Conservation (phyloP, 2,113 vertebrate species). For the Sylvia atricapilla region DNA sequence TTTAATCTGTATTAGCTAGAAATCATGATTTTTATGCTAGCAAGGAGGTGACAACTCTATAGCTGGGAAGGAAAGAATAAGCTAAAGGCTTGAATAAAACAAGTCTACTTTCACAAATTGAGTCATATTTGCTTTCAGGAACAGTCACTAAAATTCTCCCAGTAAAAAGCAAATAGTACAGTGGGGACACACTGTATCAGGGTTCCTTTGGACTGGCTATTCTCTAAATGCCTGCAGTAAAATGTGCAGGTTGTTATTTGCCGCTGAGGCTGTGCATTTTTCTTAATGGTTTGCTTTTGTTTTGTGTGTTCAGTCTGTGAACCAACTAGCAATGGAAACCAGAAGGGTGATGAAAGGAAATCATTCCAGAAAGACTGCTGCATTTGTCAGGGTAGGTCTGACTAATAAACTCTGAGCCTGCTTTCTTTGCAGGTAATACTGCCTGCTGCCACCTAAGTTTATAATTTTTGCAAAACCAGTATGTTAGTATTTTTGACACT, state of each 20-base stretch:
- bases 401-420: neutral
- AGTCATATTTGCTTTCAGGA: neutral
- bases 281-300: neutral
- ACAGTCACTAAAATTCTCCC: neutral
- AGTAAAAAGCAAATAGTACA: neutral
- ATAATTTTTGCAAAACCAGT: neutral
- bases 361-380: conserved; percentile 94
- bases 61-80: neutral
- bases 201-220: neutral
- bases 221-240: neutral
- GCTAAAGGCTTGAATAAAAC: neutral
- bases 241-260: neutral
- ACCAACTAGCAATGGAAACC: conserved; percentile 95
- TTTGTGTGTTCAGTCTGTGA: conserved; percentile 82
- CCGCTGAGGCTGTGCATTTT: neutral
- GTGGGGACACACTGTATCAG: neutral
- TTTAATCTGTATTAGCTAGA: neutral
- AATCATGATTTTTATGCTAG: neutral
- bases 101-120: neutral
- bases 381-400: conserved; percentile 89
- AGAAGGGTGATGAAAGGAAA: conserved; percentile 91
- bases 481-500: neutral
- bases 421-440: neutral
- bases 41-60: neutral
- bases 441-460: neutral